Conservation (phyloP, 2,797 vertebrate species). For the Pangasius larnaudii region DNA sequence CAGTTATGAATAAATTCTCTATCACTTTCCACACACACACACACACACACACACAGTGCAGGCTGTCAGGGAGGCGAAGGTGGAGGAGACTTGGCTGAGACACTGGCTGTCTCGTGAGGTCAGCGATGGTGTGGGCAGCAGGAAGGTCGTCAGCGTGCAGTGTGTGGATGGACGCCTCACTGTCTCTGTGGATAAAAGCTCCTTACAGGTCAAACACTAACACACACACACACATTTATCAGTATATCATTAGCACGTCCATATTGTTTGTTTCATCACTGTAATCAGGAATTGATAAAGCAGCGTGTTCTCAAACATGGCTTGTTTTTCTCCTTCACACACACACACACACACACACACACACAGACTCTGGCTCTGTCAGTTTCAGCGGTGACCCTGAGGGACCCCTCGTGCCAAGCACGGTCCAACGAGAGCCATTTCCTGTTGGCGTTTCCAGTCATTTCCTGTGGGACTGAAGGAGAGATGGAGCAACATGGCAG, state of each 20-base stretch:
- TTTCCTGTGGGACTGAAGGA: slow-evolving; percentile 77
- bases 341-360: neutral
- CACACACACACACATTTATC: slow-evolving; percentile 20
- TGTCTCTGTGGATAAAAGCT: slow-evolving; percentile 63
- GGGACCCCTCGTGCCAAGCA: slow-evolving; percentile 72
- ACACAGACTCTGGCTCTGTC: slow-evolving; percentile 65
- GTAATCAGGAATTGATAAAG: slow-evolving; percentile 16
- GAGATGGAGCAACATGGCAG: slow-evolving; percentile 61
- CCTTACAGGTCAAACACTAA: slow-evolving; percentile 66
- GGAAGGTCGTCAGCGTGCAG: slow-evolving; percentile 64
- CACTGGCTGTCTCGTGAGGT: slow-evolving; percentile 59
- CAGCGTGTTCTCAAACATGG: neutral
- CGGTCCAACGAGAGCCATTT: slow-evolving; percentile 77
- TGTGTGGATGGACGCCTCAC: slow-evolving; percentile 73
- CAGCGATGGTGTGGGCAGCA: slow-evolving; percentile 36
- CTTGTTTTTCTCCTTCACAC: neutral
- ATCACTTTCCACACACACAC: neutral
- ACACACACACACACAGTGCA: slow-evolving; percentile 21
- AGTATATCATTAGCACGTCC: neutral
- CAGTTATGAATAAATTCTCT: neutral
- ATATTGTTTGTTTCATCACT: neutral
- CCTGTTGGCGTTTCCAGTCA: slow-evolving; percentile 75
- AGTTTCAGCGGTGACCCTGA: slow-evolving; percentile 68
- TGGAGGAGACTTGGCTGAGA: slow-evolving; percentile 60
- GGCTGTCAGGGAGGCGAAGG: slow-evolving; percentile 11